Conservation (phyloP, 1,140 invertebrate species). For the Odontomachus brunneus region DNA sequence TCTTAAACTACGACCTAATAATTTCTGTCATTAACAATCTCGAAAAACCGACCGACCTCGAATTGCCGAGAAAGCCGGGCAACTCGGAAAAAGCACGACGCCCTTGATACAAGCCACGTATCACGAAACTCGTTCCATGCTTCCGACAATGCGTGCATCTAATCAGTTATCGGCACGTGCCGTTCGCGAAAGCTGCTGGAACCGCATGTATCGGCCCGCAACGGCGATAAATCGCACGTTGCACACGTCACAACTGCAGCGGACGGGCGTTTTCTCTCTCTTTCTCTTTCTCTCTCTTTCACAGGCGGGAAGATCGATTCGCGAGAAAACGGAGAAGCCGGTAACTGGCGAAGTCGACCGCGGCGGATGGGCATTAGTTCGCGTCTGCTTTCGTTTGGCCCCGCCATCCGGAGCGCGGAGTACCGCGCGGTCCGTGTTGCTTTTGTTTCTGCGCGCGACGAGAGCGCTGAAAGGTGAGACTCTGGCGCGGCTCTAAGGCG, state of each 20-base stretch:
- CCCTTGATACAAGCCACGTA: background rate
- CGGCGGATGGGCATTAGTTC: slow-evolving; percentile 47
- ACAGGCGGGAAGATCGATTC: slow-evolving; percentile 58
- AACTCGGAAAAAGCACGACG: background rate
- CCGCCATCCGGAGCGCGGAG: background rate
- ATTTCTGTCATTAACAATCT: no score
- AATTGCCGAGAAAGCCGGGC: background rate
- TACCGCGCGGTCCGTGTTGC: slow-evolving; percentile 22
- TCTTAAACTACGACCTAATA: no score
- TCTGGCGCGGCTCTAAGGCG: slow-evolving; percentile 24
- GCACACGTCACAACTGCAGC: slow-evolving; percentile 32
- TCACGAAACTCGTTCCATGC: background rate
- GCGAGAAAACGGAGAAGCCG: slow-evolving; percentile 5
- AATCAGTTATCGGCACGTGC: slow-evolving; percentile 7
- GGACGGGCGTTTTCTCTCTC: background rate
- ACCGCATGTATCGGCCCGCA: background rate
- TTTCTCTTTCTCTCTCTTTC: background rate
- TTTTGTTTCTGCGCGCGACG: slow-evolving; percentile 49
- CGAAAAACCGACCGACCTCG: background rate
- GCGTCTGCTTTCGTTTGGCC: slow-evolving; percentile 10
- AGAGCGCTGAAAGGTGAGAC: slow-evolving; percentile 62
- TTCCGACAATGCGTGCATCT: background rate
- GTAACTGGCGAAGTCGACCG: slow-evolving; percentile 18
- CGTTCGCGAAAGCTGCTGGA: background rate
- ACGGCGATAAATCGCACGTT: slow-evolving; percentile 57